Percentiles rank a stretch among this genome's conserved stretches.
These are phyloP conservation scores for Synanthedon myopaeformis DNA, from an alignment of 2,888 invertebrate species.

Conservation along the genomic window DNA sequence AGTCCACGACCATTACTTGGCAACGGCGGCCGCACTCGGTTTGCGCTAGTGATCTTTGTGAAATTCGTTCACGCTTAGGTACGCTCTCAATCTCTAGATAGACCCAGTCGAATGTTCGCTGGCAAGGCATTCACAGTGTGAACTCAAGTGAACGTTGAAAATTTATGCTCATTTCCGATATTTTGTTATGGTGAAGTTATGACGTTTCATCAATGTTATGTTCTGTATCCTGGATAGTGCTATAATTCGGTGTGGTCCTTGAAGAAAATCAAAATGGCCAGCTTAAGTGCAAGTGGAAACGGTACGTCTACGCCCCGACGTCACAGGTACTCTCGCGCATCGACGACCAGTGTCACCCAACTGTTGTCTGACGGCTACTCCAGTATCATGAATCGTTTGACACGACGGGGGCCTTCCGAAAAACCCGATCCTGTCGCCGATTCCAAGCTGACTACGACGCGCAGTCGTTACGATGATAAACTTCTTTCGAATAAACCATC, in stretches of 20 bases:
- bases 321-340: conserved; percentile 80
- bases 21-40: conserved; percentile 69
- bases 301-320: conserved; percentile 67
- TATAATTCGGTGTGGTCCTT: conserved; percentile 1
- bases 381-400: conserved; percentile 84
- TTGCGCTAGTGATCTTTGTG: conserved; percentile 65
- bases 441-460: conserved; percentile 35
- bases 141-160: conserved; percentile 12
- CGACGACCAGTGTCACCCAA: conserved; percentile 87
- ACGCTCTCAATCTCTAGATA: conserved; percentile 56
- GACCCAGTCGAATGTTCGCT: conserved; percentile 46
- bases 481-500: conserved; percentile 43
- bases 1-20: conserved; percentile 76
- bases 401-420: conserved; percentile 82
- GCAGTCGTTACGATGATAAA: conserved; percentile 57
- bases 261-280: conserved; percentile 33
- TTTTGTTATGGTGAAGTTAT: conserved; percentile 31
- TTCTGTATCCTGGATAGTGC: conserved; percentile 48
- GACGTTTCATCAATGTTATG: conserved; percentile 40
- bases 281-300: conserved; percentile 43
- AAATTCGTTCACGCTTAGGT: conserved; percentile 60
- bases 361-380: conserved; percentile 88
- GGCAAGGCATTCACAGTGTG: conserved; percentile 31
- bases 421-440: conserved; percentile 63
- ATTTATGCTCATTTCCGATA: conserved; percentile 1